These are phyloP conservation scores for Nomia melanderi DNA, from an alignment of 1,140 invertebrate species.

Conservation along the genomic window DNA sequence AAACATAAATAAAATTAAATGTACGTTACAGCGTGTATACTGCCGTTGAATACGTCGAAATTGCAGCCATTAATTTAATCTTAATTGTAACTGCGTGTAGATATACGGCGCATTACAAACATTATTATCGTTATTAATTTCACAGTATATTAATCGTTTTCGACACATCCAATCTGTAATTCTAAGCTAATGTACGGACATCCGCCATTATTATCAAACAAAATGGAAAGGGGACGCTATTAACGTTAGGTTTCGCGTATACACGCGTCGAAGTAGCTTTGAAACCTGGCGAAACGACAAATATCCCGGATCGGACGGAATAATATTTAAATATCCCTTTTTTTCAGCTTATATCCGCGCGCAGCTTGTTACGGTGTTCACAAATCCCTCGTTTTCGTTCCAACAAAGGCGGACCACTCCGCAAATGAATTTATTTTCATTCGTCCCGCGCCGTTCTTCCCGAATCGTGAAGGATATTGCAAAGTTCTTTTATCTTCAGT, in stretches of 20 bases:
- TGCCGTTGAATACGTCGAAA: too few relatives aligned
- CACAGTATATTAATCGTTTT: too few relatives aligned
- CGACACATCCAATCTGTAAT: too few relatives aligned
- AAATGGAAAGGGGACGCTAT: too few relatives aligned
- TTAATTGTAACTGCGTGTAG: too few relatives aligned
- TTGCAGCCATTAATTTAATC: too few relatives aligned
- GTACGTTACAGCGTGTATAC: not conserved
- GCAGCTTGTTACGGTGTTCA: not conserved
- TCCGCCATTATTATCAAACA: too few relatives aligned
- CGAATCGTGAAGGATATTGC: slow-evolving; percentile 32
- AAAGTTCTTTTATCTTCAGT: slow-evolving; percentile 2
- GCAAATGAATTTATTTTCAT: slow-evolving; percentile 29
- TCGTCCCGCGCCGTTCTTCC: slow-evolving; percentile 8
- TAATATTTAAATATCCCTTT: not conserved
- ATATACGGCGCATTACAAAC: too few relatives aligned
- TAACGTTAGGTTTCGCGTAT: too few relatives aligned
- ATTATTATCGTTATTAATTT: too few relatives aligned
- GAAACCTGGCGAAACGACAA: not conserved
- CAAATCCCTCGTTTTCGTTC: not conserved
- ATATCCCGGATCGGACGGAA: not conserved
- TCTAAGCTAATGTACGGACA: too few relatives aligned
- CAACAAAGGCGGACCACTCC: too few relatives aligned
- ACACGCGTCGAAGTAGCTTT: not conserved
- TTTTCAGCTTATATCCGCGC: not conserved
- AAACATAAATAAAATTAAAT: not conserved